Base-by-base conservation (phyloP, 2,113 vertebrate genomes). In the Epinephelus cyanopodus region DNA sequence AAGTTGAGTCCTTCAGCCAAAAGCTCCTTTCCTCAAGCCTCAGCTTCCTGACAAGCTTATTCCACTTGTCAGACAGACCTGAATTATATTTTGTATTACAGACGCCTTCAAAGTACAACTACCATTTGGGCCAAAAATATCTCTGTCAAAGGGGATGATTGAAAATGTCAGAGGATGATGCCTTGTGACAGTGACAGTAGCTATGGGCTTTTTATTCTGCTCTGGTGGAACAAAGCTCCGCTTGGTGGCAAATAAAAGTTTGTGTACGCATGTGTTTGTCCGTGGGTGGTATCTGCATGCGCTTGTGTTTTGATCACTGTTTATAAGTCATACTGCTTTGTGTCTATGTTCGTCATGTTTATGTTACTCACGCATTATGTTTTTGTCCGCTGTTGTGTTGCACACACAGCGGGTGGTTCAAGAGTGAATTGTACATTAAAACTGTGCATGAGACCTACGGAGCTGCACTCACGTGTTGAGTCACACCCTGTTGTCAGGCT, bases 71-170 rank as follows among this genome's bases (percentile, higher is more conserved):
- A 86, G 82, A 86, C 77, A 80, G 79, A 89, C 77, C 72, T 89
- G 84, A 90, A 81, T 83, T 79, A 75, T 86, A 89, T 87, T 87
- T 85, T 82, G 81, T 82, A 67, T 75, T 81, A 83, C 79, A 87
- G 57, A 77, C 17, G 56, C 82, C 80, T 86, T 90, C 84, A 87
- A 91, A 89, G 50, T 65, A 84, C 63, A 82, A 85, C 81, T 48
- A 79, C 64, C 67, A 80, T 90, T 87, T 85, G 67, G 67, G 61
- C 84, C 81, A 81, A 92, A 92, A 90, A 92, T 91, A 90, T 87
- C 75, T 81, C 75, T 78, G 85, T 88, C 89, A 85, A 81, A 88
- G 50, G 50, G 79, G 80, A 89, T 86, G 90, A 91, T 85, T 90
- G 91, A 89, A 87, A 89, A 91, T 85, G 90, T 90, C 87, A 88